A percentile compares a stretch with the other conserved stretches of the same genome.
Evolutionary conservation across 1,140 invertebrate genomes (phyloP).

Genomic region (Chlorops oryzae): DNA sequence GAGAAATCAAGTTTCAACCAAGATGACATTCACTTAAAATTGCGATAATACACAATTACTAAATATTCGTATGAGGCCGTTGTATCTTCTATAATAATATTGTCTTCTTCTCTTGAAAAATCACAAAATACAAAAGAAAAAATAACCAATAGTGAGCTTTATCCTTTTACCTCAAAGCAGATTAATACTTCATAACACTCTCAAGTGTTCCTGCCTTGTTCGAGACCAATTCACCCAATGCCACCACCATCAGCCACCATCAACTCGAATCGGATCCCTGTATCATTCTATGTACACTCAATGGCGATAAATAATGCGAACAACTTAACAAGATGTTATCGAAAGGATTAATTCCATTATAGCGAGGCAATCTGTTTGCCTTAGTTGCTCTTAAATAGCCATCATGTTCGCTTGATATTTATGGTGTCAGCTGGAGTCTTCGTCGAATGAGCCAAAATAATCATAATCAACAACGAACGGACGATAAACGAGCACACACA

Average conservation of each 20-base stretch:
- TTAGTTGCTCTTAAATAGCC: slow-evolving; percentile 1
- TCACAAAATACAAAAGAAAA: too few relatives aligned
- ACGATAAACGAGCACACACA: slow-evolving; percentile 4
- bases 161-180: too few relatives aligned
- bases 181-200: slow-evolving; percentile 4
- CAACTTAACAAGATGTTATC: slow-evolving; percentile 14
- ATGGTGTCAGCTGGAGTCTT: background rate
- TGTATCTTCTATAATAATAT: too few relatives aligned
- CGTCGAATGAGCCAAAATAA: slow-evolving; percentile 1
- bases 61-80: too few relatives aligned
- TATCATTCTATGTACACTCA: too few relatives aligned
- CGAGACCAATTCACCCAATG: too few relatives aligned
- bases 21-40: too few relatives aligned
- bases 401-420: background rate
- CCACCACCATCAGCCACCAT: too few relatives aligned
- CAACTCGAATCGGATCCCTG: too few relatives aligned
- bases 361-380: slow-evolving; percentile 9
- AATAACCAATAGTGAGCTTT: too few relatives aligned
- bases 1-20: background rate
- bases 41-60: too few relatives aligned
- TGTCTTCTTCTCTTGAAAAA: too few relatives aligned
- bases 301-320: slow-evolving; percentile 13
- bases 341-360: slow-evolving; percentile 12
- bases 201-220: background rate
- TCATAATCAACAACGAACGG: slow-evolving; percentile 5